Evolutionary conservation across 2,797 vertebrate species (phyloP).

Genomic region (Darevskia nairensis): DNA sequence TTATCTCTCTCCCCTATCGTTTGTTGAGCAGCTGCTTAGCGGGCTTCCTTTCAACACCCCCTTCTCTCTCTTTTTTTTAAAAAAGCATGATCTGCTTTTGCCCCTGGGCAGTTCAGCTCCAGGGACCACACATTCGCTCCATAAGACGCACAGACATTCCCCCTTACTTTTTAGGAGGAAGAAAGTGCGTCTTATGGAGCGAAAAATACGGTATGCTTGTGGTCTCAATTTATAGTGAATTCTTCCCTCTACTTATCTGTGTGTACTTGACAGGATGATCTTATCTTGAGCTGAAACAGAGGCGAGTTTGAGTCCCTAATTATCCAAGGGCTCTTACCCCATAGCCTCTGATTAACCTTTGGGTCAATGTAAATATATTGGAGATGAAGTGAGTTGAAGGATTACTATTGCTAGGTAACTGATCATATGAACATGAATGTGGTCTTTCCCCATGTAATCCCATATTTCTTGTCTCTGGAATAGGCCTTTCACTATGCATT

Average conservation of each 20-base stretch:
- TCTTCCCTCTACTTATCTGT: background rate
- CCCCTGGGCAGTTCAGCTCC: too few species aligned
- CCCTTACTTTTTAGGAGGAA: too few species aligned
- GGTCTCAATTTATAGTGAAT: constrained; percentile 15
- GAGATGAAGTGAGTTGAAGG: constrained; percentile 6
- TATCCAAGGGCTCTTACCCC: background rate
- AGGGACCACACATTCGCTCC: too few species aligned
- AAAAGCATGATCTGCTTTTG: too few species aligned
- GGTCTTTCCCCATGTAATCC: background rate
- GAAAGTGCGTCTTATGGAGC: too few species aligned
- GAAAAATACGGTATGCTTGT: too few species aligned
- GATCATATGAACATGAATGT: background rate
- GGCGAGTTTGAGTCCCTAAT: background rate
- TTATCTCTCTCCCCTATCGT: too few species aligned
- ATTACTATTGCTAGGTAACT: background rate
- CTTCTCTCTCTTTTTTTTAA: too few species aligned
- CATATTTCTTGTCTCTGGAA: background rate
- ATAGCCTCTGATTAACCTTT: constrained; percentile 21
- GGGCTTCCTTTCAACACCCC: too few species aligned
- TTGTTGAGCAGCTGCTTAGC: too few species aligned
- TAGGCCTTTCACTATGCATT: background rate
- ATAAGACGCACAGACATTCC: too few species aligned
- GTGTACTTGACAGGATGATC: background rate
- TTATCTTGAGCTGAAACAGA: background rate
- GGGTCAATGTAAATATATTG: constrained; percentile 2